Conservation (phyloP, 2,113 vertebrate genomes). For the Octodon degus region DNA sequence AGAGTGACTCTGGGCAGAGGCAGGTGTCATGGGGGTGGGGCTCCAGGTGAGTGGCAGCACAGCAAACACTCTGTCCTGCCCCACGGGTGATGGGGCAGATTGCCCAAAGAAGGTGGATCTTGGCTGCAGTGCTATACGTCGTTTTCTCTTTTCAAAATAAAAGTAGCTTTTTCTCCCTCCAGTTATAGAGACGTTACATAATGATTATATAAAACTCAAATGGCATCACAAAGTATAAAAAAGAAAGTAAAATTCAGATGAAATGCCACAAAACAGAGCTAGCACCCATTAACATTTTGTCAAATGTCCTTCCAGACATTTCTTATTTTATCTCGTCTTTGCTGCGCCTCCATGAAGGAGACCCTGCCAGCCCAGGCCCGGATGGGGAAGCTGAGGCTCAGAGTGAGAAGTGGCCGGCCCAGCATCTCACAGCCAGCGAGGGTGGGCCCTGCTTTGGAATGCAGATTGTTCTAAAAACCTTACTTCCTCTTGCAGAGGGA, state of each 20-base stretch:
- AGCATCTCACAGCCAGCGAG: background rate
- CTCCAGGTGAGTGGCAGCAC: background rate
- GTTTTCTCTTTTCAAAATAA: conserved; percentile 65
- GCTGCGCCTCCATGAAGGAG: background rate
- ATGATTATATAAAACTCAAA: conserved; percentile 70
- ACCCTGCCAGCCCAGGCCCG: background rate
- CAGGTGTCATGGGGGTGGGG: background rate
- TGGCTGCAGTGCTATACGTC: conserved; percentile 19
- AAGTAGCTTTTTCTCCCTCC: conserved; percentile 42
- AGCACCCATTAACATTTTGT: background rate
- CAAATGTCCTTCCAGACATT: conserved; percentile 38
- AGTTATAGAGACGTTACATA: conserved; percentile 61
- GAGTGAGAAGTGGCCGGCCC: background rate
- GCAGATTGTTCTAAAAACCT: background rate
- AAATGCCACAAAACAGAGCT: conserved; percentile 49
- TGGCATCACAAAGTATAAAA: conserved; percentile 47
- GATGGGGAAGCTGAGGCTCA: background rate
- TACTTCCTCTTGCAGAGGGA: background rate
- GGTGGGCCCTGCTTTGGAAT: background rate
- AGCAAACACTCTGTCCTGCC: background rate
- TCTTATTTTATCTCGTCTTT: background rate
- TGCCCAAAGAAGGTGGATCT: conserved; percentile 21
- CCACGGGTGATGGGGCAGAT: background rate
- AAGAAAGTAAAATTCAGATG: conserved; percentile 56
- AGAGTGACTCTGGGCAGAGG: background rate